Percentiles rank a stretch among this genome's conserved stretches.
phyloP scores from a whole-genome alignment of 1,140 invertebrate genomes.

The Homarus americanus region DNA sequence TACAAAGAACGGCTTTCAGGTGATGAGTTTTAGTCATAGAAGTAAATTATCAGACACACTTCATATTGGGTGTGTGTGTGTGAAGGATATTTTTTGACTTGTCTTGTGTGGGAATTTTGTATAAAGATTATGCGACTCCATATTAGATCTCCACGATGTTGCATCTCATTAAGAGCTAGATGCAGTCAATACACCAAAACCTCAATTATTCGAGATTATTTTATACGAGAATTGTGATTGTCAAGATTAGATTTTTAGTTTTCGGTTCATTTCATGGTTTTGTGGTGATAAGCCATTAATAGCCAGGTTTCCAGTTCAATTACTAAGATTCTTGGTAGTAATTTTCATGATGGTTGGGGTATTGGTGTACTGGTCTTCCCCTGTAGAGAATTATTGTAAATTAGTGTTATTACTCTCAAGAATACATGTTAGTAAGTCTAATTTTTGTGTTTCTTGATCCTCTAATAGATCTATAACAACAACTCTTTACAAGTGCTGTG shows the following conservation, averaged over 20 bases:
- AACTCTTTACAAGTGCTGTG: too few species aligned
- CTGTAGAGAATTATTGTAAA: slow-evolving; percentile 13
- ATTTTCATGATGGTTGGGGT: slow-evolving; percentile 3
- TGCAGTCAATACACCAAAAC: slow-evolving; percentile 12
- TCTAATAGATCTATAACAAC: background rate
- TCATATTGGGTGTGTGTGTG: background rate
- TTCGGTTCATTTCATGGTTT: background rate
- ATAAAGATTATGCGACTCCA: background rate
- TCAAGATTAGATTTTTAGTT: background rate
- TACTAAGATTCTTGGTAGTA: background rate
- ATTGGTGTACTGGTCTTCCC: slow-evolving; percentile 15
- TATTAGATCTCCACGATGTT: background rate
- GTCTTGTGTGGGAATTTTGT: background rate
- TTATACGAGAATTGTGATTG: background rate
- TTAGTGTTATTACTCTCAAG: slow-evolving; percentile 5
- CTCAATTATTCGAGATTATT: background rate
- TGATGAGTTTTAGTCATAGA: slow-evolving; percentile 1
- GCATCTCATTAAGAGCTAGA: background rate
- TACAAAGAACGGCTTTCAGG: background rate
- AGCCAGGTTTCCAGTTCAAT: background rate
- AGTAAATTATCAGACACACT: background rate
- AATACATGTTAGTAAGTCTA: slow-evolving; percentile 4
- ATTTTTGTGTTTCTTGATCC: slow-evolving; percentile 16
- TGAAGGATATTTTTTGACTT: background rate
- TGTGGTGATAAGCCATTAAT: background rate